Evolutionary conservation across 2,888 invertebrate genomes (phyloP).

Genomic region (Cryptocephalus moraei): DNA sequence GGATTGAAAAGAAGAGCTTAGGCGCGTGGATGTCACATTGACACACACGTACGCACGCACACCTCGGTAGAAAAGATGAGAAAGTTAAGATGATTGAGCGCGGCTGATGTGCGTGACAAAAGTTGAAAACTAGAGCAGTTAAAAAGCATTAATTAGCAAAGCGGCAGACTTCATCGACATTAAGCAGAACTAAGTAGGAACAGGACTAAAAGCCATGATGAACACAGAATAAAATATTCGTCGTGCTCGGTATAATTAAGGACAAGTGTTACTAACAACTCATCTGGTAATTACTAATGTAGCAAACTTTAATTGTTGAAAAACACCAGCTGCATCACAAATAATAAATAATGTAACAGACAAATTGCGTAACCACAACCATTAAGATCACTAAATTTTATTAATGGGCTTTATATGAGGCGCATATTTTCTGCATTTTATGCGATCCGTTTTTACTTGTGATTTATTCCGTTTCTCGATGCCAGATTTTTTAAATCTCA

Average conservation of each 20-base stretch:
- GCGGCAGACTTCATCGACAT: constrained; percentile 13
- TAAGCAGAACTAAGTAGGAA: constrained; percentile 9
- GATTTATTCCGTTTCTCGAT: no score
- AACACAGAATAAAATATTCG: constrained; percentile 26
- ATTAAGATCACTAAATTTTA: neutral
- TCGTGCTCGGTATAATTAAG: constrained; percentile 33
- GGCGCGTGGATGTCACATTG: no score
- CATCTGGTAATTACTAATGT: constrained; percentile 35
- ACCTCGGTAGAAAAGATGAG: no score
- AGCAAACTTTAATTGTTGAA: constrained; percentile 39
- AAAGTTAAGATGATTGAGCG: no score
- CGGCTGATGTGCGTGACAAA: neutral
- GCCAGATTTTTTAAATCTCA: no score
- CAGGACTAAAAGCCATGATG: constrained; percentile 18
- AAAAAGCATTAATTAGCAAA: constrained; percentile 10
- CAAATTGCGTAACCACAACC: constrained; percentile 19
- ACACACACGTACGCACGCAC: no score
- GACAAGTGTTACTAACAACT: constrained; percentile 38
- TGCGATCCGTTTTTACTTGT: no score
- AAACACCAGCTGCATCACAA: constrained; percentile 39
- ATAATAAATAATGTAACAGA: constrained; percentile 33
- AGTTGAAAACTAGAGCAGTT: constrained; percentile 2
- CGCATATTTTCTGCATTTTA: no score
- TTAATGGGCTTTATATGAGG: no score
- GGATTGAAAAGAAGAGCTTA: no score